Base-by-base conservation (phyloP, 2,113 vertebrate genomes). In the Toxostoma redivivum region DNA sequence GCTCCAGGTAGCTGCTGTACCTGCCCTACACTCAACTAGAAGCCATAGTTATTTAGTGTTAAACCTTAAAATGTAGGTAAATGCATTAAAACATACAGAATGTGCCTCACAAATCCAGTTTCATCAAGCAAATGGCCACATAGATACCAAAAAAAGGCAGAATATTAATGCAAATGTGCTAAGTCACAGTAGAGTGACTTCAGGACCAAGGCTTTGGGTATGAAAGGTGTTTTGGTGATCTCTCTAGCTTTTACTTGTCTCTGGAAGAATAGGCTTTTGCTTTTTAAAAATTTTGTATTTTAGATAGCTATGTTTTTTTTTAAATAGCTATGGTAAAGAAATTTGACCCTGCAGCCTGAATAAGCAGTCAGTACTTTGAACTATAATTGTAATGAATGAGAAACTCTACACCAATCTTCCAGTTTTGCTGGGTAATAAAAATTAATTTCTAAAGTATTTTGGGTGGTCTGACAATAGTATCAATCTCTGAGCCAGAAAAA, bases 381-480 rank as follows among this genome's bases (percentile, higher is more conserved):
- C 47, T 74, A 47, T 21, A 72, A 92, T 10, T 69, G 35, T 14
- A 86, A 77, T 22, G 70, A 93, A 74, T 67, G 47, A 77, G 33
- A 81, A 84, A 81, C 44, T 64, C 70, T 88, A 62, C 72, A 92
- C 58, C 2, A 1, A 86, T 81, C 38, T 88, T 90, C 35, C 76
- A 86, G 60, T 83, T 96, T 92, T 1, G 7, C 23, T 84, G 37
- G 33, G 48, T 72, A 88, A 91, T 54, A 87, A 86, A 94, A 94
- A 56, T 78, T 88, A 56, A 78, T 62, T 91, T 82, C 47, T 56
- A 7, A 93, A 89, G 33, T 70, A 69, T 91, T 93, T 71, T 69
- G 85, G 60, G 88, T 91, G 86, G 83, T 71, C 94, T 92, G 44
- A 88, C n/a, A 65, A 91, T 11, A 87, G 53, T 40, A n/a, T 92